Evolutionary conservation across 1,140 invertebrate genomes (phyloP), one percentile per base, ranked within the genome.

Genomic region (Panagrolaimus sp.): DNA sequence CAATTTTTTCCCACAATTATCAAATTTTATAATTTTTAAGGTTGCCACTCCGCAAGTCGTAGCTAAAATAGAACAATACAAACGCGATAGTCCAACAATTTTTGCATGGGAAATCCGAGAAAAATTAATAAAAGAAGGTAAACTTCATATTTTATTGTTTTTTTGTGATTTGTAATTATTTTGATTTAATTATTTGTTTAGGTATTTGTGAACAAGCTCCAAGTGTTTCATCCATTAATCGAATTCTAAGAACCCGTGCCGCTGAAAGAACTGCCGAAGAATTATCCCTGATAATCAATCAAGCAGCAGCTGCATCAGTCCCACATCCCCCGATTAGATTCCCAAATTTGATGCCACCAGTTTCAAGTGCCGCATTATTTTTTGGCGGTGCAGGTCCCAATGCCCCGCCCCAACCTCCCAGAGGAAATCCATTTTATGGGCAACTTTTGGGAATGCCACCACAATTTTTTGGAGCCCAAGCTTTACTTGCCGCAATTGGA

Each of bases 21-120:
- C n/a, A 21, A 24, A 38, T 43, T 64, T 38, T 17, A 38, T 2
- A 32, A 10, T 38, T 91, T 12, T 77, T 71, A 91, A 86, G 83
- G 80, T 82, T 9, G 80, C 85, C 17, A 86, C 86, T 15, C 85
- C 85, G 6, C 83, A 84, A 71, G 85, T 87, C 32, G 85, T 87
- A 68, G 84, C 80, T 43, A 84, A 82, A 71, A 85, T 87, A 65
- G 86, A 87, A 67, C 83, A 86, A 66, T 87, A 87, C 79, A 87
- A 87, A 74, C 79, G 81, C 68, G 85, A 87, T 67, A 86, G 86
- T 69, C 87, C 86, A 8, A 86, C 84, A 24, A 87, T 87, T 38
- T 87, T 87, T 75, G 85, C 85, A 1, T 87, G 87, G 86, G 86
- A 87, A 78, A 87, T 87, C 63, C 78, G 86, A 28, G 87, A 87